Evolutionary conservation across 2,797 vertebrate genomes (phyloP), one percentile per base, ranked within the genome.

Genomic region (Vespertilio murinus): DNA sequence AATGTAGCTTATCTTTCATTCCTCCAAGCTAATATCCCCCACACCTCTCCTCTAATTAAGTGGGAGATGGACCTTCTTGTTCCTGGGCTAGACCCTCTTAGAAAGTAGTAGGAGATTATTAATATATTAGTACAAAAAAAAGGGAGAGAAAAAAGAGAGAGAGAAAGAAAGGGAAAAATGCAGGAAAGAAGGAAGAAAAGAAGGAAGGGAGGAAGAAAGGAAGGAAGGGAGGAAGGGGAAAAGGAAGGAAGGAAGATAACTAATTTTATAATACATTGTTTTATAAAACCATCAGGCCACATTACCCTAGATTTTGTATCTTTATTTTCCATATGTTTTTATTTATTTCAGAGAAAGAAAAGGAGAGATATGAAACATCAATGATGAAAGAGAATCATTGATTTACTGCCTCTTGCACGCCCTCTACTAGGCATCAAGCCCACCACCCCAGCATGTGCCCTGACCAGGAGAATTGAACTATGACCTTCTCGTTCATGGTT

Each of bases 231-330:
- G 20, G 25, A 11, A 56, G 20, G 54, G 17, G 45, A 14, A 8
- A 52, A 52, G 49, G 1, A 56, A 56, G 54, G 9, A 56, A 56
- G 54, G 22, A 56, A 52, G 54, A 11, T 56, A 56, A 9, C 9
- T 25, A 56, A 56, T 56, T 56, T 56, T 56, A 56, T 56, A 56
- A 69, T 2, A 45, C 12, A 17, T 77, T 25, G 40, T 80, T 87
- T 80, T 71, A 73, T 65, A 56, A 81, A 88, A 88, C 8, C 42
- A 56, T 65, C 64, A 87, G 42, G 30, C 74, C 35, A 81, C 47
- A 42, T 35, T 61, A 54, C 17, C 38, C 30, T 65, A 81, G 52
- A 64, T 65, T 88, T 67, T 54, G 2, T 20, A 88, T 67, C 64
- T 33, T 67, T 67, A 40, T 40, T 49, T 86, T 86, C 69, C 12